phyloP scores from a whole-genome alignment of 2,888 invertebrate genomes.

The Byasa hedistus region DNA sequence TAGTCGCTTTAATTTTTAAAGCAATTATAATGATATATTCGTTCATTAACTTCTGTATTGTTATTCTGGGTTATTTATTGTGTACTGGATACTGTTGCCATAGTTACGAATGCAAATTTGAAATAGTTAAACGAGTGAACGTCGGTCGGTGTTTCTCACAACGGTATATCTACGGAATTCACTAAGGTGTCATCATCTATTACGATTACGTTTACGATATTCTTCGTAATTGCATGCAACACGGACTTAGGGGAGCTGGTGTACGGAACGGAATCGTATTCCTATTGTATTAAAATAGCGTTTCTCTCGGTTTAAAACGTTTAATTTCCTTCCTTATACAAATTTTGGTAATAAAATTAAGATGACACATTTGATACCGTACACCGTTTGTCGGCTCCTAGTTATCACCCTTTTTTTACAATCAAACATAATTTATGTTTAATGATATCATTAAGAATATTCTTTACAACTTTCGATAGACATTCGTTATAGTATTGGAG shows the following conservation, averaged over 20 bases:
- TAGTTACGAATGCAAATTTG: slow-evolving; percentile 26
- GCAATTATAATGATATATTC: too few species aligned
- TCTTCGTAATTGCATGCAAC: slow-evolving; percentile 26
- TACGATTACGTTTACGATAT: slow-evolving; percentile 24
- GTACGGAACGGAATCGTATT: slow-evolving; percentile 9
- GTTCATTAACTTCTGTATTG: too few species aligned
- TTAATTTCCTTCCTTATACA: slow-evolving; percentile 35
- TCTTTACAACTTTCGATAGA: background rate
- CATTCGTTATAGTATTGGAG: background rate
- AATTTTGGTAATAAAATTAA: slow-evolving; percentile 41
- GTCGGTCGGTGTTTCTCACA: slow-evolving; percentile 5
- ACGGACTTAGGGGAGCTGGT: background rate
- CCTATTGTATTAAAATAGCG: background rate
- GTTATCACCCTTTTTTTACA: slow-evolving; percentile 19
- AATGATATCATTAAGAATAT: background rate
- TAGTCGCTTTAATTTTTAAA: background rate
- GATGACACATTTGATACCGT: slow-evolving; percentile 37
- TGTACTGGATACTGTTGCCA: slow-evolving; percentile 18
- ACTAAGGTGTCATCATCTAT: slow-evolving; percentile 28
- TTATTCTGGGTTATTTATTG: background rate
- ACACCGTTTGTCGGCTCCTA: slow-evolving; percentile 38
- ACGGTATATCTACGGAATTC: slow-evolving; percentile 22
- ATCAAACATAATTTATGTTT: background rate
- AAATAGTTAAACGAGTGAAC: slow-evolving; percentile 10
- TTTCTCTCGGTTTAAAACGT: slow-evolving; percentile 1